Evolutionary conservation across 2,888 invertebrate genomes (phyloP).

Genomic region (Cerceris rybyensis): DNA sequence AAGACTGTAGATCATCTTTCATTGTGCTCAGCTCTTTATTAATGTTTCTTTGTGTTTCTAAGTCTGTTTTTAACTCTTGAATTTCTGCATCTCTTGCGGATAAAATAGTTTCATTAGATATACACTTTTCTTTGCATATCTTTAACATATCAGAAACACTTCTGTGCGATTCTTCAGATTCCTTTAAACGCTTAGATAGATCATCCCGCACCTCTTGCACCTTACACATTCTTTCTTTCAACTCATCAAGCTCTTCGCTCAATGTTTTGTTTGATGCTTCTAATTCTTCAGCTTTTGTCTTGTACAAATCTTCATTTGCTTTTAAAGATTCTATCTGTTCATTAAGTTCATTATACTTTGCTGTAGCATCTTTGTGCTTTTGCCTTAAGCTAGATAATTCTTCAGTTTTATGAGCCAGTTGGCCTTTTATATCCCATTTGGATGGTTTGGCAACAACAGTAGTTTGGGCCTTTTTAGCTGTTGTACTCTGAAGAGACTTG

Average conservation of each 20-base stretch:
- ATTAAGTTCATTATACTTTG: constrained; percentile 60
- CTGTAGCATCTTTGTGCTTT: constrained; percentile 85
- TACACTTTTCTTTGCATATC: constrained; percentile 83
- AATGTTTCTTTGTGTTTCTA: constrained; percentile 62
- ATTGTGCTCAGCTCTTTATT: constrained; percentile 65
- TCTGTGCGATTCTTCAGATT: constrained; percentile 82
- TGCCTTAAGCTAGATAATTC: constrained; percentile 86
- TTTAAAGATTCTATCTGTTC: constrained; percentile 61
- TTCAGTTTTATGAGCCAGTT: constrained; percentile 77
- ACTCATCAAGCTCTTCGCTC: constrained; percentile 84
- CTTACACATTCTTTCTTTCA: constrained; percentile 83
- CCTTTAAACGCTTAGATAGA: constrained; percentile 71
- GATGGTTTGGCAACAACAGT: constrained; percentile 67
- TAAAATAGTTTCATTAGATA: constrained; percentile 77
- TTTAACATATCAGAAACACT: constrained; percentile 64
- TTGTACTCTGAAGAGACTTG: constrained; percentile 67
- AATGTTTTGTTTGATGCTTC: constrained; percentile 81
- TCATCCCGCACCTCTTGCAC: constrained; percentile 81
- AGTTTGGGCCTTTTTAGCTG: constrained; percentile 33
- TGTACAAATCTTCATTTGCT: constrained; percentile 58
- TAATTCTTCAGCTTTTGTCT: constrained; percentile 65
- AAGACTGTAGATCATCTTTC: constrained; percentile 82
- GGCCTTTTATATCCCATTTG: constrained; percentile 78
- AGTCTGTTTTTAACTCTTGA: constrained; percentile 73
- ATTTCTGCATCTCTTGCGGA: constrained; percentile 50